Percentiles rank a stretch among this genome's conserved stretches.
phyloP scores from a whole-genome alignment of 2,888 invertebrate genomes.

The Anaspis maculata region DNA sequence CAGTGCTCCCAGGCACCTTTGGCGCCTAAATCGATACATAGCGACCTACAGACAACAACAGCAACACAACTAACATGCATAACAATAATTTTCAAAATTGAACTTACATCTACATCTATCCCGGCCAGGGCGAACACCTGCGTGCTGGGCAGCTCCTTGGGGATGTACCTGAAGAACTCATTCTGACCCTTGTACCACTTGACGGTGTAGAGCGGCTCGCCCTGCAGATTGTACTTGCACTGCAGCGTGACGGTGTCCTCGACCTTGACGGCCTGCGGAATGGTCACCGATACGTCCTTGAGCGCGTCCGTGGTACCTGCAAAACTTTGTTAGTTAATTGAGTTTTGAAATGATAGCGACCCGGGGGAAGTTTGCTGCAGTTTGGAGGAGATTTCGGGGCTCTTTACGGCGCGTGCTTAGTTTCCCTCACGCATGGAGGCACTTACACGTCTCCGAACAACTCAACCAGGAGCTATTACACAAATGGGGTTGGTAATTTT shows the following conservation, averaged over 20 bases:
- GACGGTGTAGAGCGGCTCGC: slow-evolving; percentile 66
- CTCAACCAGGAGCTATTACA: slow-evolving; percentile 19
- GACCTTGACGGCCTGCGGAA: slow-evolving; percentile 62
- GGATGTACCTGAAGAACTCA: slow-evolving; percentile 74
- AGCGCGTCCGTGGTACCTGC: slow-evolving; percentile 53
- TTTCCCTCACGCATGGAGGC: slow-evolving; percentile 15
- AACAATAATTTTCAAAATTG: too few species aligned
- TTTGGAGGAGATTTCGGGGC: too few species aligned
- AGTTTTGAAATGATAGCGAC: slow-evolving; percentile 9
- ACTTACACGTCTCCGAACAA: slow-evolving; percentile 17
- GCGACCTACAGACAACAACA: too few species aligned
- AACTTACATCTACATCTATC: slow-evolving; percentile 65
- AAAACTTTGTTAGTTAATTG: slow-evolving; percentile 16
- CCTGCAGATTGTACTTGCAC: slow-evolving; percentile 68
- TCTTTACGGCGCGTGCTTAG: too few species aligned
- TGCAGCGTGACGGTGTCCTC: slow-evolving; percentile 66
- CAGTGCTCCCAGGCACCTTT: too few species aligned
- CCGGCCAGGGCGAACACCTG: slow-evolving; percentile 63
- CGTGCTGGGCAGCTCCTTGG: slow-evolving; percentile 69
- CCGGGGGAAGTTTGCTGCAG: slow-evolving; percentile 1
- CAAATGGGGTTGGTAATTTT: slow-evolving; percentile 18
- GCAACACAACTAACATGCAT: too few species aligned
- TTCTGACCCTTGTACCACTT: slow-evolving; percentile 73
- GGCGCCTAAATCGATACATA: background rate
- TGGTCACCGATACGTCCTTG: slow-evolving; percentile 60